These are phyloP conservation scores for Fragum whitleyi DNA, from an alignment of 2,888 invertebrate genomes.

Conservation along the genomic window DNA sequence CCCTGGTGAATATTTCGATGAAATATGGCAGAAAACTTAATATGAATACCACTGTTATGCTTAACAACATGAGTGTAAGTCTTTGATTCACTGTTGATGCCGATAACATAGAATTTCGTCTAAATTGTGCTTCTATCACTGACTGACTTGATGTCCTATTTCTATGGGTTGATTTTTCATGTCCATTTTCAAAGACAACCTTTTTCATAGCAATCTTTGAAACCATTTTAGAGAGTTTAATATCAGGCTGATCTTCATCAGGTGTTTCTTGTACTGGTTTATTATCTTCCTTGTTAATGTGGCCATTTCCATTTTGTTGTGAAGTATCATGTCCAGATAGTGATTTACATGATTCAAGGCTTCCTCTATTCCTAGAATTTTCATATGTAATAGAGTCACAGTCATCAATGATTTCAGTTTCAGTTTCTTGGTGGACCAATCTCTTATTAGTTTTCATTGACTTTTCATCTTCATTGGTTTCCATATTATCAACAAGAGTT, in stretches of 20 bases:
- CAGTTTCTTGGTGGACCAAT: neutral
- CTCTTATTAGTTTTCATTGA: neutral
- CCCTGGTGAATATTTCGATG: neutral
- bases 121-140: neutral
- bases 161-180: neutral
- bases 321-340: neutral
- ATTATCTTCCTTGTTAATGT: neutral
- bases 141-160: neutral
- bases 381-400: neutral
- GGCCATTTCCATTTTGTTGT: neutral
- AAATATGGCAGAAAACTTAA: constrained; percentile 2
- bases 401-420: neutral
- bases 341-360: neutral
- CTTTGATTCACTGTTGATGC: constrained; percentile 4
- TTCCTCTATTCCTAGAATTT: neutral
- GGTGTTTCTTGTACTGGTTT: neutral
- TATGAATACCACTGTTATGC: constrained; percentile 1
- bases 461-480: neutral
- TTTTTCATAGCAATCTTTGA: neutral
- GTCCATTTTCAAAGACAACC: neutral
- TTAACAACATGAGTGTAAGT: neutral
- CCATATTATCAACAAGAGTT: neutral
- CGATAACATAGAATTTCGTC: neutral
- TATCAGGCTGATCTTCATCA: neutral
- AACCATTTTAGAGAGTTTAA: neutral